These are phyloP conservation scores for Yoshiicerus persimilis DNA, from an alignment of 1,140 invertebrate genomes.

Conservation along the genomic window DNA sequence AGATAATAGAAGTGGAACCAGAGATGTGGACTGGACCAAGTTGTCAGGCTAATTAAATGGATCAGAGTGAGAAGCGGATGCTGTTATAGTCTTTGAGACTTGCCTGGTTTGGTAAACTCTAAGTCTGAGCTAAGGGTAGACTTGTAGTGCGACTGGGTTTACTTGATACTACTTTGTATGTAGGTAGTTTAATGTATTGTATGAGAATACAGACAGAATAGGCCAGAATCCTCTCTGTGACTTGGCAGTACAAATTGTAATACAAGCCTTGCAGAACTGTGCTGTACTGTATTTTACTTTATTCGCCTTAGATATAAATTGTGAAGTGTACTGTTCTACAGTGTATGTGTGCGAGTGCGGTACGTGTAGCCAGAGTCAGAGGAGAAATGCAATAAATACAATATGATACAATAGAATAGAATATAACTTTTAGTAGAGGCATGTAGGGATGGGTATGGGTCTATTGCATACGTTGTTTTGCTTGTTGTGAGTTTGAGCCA, in stretches of 20 bases:
- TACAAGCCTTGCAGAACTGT: too few relatives aligned
- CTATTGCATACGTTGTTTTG: not conserved
- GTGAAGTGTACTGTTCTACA: not conserved
- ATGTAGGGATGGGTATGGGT: too few relatives aligned
- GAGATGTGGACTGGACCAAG: conserved; percentile 4
- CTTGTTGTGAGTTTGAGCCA: not conserved
- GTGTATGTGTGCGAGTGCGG: too few relatives aligned
- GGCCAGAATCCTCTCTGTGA: not conserved
- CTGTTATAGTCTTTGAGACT: not conserved
- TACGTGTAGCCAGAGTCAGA: too few relatives aligned
- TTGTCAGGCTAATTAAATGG: conserved; percentile 26
- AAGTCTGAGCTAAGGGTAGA: not conserved
- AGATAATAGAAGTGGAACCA: not conserved
- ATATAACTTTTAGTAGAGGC: not conserved
- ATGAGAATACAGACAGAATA: not conserved
- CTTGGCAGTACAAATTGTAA: not conserved
- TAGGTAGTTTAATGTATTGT: not conserved
- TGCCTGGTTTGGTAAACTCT: not conserved
- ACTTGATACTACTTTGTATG: not conserved
- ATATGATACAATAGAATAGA: not conserved
- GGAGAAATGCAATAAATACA: not conserved
- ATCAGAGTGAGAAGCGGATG: not conserved
- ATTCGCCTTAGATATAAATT: not conserved
- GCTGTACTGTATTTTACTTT: too few relatives aligned
- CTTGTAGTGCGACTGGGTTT: not conserved